phyloP scores from a whole-genome alignment of 1,140 invertebrate species.

The Coelopa frigida region DNA sequence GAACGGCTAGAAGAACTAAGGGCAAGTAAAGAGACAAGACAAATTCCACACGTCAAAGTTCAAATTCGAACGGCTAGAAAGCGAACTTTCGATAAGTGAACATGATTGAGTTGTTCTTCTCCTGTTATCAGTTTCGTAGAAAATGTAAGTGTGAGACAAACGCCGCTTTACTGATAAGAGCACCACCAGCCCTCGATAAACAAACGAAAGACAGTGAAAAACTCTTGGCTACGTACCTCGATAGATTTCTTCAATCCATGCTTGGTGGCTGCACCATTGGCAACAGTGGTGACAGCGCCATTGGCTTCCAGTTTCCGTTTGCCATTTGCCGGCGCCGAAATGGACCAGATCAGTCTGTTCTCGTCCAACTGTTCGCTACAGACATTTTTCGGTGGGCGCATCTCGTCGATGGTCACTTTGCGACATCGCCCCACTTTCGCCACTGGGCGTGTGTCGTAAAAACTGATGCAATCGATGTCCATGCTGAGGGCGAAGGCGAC shows the following conservation, averaged over 20 bases:
- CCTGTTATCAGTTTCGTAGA: too few species aligned
- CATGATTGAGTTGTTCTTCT: too few species aligned
- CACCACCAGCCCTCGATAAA: too few species aligned
- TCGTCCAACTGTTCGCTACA: slow-evolving; percentile 1
- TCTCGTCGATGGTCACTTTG: slow-evolving; percentile 15
- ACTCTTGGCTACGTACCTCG: too few species aligned
- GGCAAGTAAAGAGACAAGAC: slow-evolving; percentile 6
- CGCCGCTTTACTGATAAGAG: too few species aligned
- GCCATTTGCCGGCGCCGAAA: too few species aligned
- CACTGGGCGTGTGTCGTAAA: slow-evolving; percentile 31
- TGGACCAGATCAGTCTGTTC: too few species aligned
- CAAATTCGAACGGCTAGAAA: slow-evolving; percentile 15
- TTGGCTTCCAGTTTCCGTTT: slow-evolving; percentile 4
- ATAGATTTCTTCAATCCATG: too few species aligned
- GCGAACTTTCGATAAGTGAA: too few species aligned
- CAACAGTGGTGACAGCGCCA: not conserved
- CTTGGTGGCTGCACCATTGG: slow-evolving; percentile 11
- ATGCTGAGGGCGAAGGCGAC: slow-evolving; percentile 27
- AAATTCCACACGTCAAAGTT: slow-evolving; percentile 4
- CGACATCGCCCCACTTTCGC: slow-evolving; percentile 6
- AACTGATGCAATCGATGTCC: slow-evolving; percentile 31
- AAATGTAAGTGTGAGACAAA: too few species aligned
- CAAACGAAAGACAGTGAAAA: too few species aligned
- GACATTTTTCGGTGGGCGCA: slow-evolving; percentile 10
- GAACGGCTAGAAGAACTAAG: too few species aligned